Conservation (phyloP, 2,888 invertebrate species). For the Subacronicta megacephala region DNA sequence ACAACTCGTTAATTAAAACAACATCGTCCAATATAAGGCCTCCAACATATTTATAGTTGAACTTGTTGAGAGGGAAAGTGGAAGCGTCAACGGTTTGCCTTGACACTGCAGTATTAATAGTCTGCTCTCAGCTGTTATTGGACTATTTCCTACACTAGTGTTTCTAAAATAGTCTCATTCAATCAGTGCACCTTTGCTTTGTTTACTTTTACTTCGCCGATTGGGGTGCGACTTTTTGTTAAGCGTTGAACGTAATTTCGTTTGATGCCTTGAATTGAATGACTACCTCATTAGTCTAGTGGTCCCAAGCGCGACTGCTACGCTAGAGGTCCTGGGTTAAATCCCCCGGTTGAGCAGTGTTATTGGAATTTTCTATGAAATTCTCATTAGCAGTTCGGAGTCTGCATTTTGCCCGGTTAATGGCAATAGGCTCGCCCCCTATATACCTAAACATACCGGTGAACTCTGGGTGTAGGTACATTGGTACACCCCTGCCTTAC, state of each 20-base stretch:
- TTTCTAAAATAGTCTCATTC: conserved; percentile 56
- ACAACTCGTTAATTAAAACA: conserved; percentile 31
- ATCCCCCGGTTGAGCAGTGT: no score
- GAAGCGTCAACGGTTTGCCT: conserved; percentile 77
- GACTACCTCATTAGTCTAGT: no score
- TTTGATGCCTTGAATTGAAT: no score
- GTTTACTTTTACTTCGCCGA: conserved; percentile 31
- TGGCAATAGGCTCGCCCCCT: no score
- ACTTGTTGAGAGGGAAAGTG: conserved; percentile 45
- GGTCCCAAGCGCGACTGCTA: no score
- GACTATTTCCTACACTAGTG: conserved; percentile 65
- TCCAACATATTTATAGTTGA: conserved; percentile 65
- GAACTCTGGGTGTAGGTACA: no score
- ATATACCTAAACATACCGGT: no score
- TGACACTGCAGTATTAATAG: conserved; percentile 87
- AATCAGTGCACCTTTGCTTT: conserved; percentile 45
- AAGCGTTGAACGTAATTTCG: not conserved
- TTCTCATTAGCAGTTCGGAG: no score
- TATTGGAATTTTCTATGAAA: no score
- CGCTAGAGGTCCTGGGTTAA: no score
- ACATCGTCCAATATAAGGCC: conserved; percentile 42
- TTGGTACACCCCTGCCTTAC: no score
- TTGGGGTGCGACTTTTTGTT: conserved; percentile 6
- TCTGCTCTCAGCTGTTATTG: conserved; percentile 70
- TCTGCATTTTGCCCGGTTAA: no score